Evolutionary conservation across 2,113 vertebrate genomes (phyloP), one percentile per base, ranked within the genome.

Genomic region (Lagopus leucura): DNA sequence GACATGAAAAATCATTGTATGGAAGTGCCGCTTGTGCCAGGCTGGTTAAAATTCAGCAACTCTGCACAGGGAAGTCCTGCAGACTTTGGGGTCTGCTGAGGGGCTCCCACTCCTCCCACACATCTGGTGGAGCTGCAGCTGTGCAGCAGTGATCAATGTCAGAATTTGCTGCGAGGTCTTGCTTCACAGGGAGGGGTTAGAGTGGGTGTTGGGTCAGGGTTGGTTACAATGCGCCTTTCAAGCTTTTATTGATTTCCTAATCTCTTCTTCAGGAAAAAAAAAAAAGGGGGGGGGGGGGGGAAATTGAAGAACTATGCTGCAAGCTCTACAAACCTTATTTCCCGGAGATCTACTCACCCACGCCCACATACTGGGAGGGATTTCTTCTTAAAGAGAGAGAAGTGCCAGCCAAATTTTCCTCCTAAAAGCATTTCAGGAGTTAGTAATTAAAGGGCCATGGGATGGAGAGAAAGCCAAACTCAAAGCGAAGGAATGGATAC

Each of bases 41-140:
- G 14, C 57, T 16, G 13, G 65, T 47, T 87, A 24, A 13, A 63
- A 65, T 8, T 42, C 60, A 42, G 0, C 2, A 64, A 42, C 20
- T 40, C 30, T 1, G 4, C 24, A 15, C 1, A 0, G 43, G 55
- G 43, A 81, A 71, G 89, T 75, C 43, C 69, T 69, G 86, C 65
- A 14, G 55, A 77, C 6, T 89, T 21, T 25, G 7, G 54, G 66
- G 0, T 82, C 52, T 38, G 40, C 86, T 79, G 52, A 81, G 77
- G 38, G 83, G 11, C 20, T 48, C 61, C 24, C 36, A 55, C 57
- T 96, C 11, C 86, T 58, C 38, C 63, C 55, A 80, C 81, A 91
- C 96, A 96, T 96, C 91, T 96, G 96, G 94, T 32, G 1, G 71
- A 71, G 69, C 87, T 66, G 87, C 96, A 96, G 94, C 96, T 95